Evolutionary conservation across 2,888 invertebrate genomes (phyloP), one percentile per base, ranked within the genome.

Genomic region (Idaea aversata): DNA sequence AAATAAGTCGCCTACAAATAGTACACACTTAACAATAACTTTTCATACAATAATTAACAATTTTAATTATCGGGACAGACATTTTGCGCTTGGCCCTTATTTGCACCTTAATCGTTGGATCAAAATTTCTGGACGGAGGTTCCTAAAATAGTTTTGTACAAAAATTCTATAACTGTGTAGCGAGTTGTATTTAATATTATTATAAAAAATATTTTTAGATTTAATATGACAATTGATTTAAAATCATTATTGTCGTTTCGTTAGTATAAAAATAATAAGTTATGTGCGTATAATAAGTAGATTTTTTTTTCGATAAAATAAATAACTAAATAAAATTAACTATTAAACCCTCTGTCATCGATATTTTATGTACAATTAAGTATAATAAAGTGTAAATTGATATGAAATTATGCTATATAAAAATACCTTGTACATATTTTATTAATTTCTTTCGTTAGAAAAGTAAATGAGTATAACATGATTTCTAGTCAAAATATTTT

Each of bases 401-500:
- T 88, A 88, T 86, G 86, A 88, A 88, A 88, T 87, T 86, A 86
- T 89, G 88, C 87, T 90, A 90, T 91, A 90, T 89, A 88, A 62
- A 57, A 13, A 74, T 67, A 72, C 65, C 80, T 79, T 92, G 91
- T 92, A 92, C 87, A 91, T 88, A 86, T 70, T 85, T 84, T 88
- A 86, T 70, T 85, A 83, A 83, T 88, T 88, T 87, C 89, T 91
- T 90, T 90, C 90, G 86, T 90, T 91, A 90, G 88, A 89, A 47
- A 85, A 87, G 82, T 90, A 72, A 90, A 88, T 88, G 86, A 88
- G 85, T 89, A 88, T 88, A 90, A 90, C 89, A 92, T 90, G 92
- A 90, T 91, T 93, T 93, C 93, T 93, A 93, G 93, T 93, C 93
- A 93, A 91, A 91, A 89, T 91, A 91, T 92, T 25, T 25, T 90